phyloP scores from a whole-genome alignment of 2,113 vertebrate genomes.

The Apteryx mantelli region DNA sequence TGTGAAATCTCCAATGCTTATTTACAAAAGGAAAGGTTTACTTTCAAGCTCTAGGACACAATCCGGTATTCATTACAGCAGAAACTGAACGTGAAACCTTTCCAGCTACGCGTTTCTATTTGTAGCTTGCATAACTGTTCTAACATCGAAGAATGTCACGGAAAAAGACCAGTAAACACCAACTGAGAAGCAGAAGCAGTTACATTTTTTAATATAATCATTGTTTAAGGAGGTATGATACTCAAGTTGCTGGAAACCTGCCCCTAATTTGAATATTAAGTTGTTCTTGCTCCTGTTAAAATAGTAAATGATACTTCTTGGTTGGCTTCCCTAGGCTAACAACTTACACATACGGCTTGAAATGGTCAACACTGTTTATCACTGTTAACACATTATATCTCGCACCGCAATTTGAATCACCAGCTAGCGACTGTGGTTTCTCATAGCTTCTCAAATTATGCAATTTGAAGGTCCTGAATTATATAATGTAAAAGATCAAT shows the following conservation, averaged over 20 bases:
- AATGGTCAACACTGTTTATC: neutral
- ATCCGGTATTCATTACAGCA: neutral
- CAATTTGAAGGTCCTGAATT: neutral
- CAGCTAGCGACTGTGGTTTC: neutral
- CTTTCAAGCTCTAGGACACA: neutral
- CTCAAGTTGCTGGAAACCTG: neutral
- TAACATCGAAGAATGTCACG: neutral
- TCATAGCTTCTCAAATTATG: neutral
- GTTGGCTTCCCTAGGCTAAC: neutral
- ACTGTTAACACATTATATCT: neutral
- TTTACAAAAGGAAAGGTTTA: neutral
- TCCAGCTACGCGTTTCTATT: neutral
- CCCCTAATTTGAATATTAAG: accelerated
- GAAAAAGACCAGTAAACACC: neutral
- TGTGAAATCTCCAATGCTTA: neutral
- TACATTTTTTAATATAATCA: neutral
- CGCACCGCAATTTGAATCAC: neutral
- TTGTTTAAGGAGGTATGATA: neutral
- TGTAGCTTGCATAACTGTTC: neutral
- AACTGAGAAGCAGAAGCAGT: neutral
- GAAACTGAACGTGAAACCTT: neutral
- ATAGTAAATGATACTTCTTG: neutral
- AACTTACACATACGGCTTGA: neutral
- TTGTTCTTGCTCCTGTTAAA: neutral
- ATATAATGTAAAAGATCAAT: neutral